Evolutionary conservation across 2,888 invertebrate genomes (phyloP).

Genomic region (Doris montereyensis): DNA sequence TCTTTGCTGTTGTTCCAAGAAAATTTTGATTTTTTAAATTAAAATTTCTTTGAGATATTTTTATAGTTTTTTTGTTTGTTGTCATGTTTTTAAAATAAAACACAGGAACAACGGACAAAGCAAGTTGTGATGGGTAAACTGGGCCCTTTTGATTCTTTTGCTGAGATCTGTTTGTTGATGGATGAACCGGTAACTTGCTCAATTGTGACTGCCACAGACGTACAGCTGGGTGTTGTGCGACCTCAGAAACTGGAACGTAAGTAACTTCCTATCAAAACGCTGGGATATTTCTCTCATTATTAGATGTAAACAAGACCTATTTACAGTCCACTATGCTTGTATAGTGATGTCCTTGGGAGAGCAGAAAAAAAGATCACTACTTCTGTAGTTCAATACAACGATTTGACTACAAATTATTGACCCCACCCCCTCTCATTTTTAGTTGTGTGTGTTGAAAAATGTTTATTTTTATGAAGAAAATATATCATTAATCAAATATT

Average conservation of each 20-base stretch:
- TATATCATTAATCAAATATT: no score
- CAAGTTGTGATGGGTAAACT: constrained; percentile 71
- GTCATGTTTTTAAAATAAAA: neutral
- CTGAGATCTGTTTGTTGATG: constrained; percentile 67
- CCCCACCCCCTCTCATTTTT: no score
- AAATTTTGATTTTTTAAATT: no score
- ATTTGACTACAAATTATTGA: neutral
- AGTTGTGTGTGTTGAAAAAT: no score
- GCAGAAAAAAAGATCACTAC: no score
- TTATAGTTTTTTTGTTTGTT: neutral
- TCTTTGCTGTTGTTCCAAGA: no score
- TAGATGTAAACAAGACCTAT: no score
- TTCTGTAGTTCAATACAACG: neutral
- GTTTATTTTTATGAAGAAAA: no score
- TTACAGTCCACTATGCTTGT: no score
- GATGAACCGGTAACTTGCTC: constrained; percentile 70
- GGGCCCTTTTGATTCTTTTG: constrained; percentile 65
- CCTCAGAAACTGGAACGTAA: constrained; percentile 65
- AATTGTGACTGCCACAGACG: constrained; percentile 65
- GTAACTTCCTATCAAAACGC: no score
- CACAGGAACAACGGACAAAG: constrained; percentile 57
- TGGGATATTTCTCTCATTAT: no score
- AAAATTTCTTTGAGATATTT: neutral
- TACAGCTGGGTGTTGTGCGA: constrained; percentile 65
- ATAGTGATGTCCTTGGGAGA: no score